These are phyloP conservation scores for Muntiacus muntjak DNA, from an alignment of 2,113 vertebrate species.

Conservation along the genomic window DNA sequence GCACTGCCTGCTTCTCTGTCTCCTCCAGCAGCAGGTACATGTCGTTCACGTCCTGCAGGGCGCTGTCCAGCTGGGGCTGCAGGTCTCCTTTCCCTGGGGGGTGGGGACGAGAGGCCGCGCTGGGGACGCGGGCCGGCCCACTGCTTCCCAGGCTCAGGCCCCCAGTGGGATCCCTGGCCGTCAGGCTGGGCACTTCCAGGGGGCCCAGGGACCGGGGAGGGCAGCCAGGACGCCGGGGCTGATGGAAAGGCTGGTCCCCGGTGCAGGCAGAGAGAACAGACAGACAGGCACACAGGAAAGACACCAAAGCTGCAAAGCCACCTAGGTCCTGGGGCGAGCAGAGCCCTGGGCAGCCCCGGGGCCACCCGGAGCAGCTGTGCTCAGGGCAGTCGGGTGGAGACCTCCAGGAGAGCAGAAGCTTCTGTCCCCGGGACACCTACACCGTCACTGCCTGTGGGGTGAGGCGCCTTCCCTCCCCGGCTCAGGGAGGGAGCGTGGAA, in stretches of 20 bases:
- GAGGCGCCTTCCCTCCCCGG: neutral
- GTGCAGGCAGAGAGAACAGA: slow-evolving; percentile 43
- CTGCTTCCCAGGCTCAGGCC: neutral
- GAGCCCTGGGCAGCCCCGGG: neutral
- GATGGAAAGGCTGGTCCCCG: slow-evolving; percentile 29
- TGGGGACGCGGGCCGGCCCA: slow-evolving; percentile 11
- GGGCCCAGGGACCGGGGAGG: neutral
- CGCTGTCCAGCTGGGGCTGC: slow-evolving; percentile 96
- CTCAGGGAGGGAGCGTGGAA: neutral
- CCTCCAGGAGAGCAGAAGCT: neutral
- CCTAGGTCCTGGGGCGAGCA: neutral
- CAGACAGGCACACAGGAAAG: neutral
- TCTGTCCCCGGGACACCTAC: neutral
- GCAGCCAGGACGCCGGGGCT: neutral
- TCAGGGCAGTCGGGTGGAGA: neutral
- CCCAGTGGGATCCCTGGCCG: neutral
- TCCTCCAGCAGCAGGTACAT: slow-evolving; percentile 98
- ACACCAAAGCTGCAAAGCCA: slow-evolving; percentile 47
- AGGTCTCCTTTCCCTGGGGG: slow-evolving; percentile 92
- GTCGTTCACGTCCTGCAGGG: slow-evolving; percentile 96
- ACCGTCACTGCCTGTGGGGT: fast-evolving
- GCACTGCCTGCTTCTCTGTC: slow-evolving; percentile 97
- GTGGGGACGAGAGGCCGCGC: slow-evolving; percentile 48
- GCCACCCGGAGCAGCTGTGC: neutral
- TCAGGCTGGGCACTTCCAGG: neutral